These are phyloP conservation scores for Myrmecophaga tridactyla DNA, from an alignment of 2,113 vertebrate species.

Conservation along the genomic window DNA sequence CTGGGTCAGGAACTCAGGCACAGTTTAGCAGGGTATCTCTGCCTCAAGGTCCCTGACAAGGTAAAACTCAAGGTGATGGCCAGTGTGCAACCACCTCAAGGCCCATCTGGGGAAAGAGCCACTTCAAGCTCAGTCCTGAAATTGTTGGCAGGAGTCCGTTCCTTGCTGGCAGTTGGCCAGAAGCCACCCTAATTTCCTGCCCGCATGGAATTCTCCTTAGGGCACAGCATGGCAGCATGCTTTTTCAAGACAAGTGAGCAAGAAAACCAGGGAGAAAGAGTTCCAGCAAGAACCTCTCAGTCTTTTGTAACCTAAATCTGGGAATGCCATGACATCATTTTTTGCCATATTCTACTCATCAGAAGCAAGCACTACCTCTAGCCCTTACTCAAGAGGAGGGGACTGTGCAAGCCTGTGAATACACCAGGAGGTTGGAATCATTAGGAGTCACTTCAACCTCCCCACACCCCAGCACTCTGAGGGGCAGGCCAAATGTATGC, in stretches of 20 bases:
- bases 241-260: neutral
- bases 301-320: neutral
- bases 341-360: neutral
- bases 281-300: neutral
- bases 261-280: neutral
- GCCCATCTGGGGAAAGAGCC: neutral
- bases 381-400: neutral
- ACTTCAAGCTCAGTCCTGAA: neutral
- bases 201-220: neutral
- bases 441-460: neutral
- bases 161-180: neutral
- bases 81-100: neutral
- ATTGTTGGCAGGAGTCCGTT: neutral
- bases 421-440: neutral
- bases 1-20: neutral
- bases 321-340: neutral
- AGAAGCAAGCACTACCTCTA: neutral
- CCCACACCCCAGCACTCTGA: neutral
- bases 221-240: neutral
- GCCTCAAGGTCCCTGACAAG: neutral
- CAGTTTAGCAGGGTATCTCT: neutral
- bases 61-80: neutral
- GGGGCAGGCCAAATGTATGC: neutral
- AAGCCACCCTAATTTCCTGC: neutral
- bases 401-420: neutral